phyloP scores from a whole-genome alignment of 53 echinoderm and acorn worm species.

The Temnopleurus reevesii region DNA sequence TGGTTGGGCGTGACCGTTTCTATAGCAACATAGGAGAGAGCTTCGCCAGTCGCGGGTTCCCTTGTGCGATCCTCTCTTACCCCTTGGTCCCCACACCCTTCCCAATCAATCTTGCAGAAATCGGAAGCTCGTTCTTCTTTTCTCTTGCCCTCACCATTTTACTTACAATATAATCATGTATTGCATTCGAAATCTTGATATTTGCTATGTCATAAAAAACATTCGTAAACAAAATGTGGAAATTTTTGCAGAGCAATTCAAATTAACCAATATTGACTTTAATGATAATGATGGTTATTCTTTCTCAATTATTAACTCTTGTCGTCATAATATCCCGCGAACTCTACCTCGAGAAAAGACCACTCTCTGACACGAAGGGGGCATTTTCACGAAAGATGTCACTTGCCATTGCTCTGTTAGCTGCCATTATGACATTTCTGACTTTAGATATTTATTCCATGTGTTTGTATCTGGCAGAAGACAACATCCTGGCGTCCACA shows the following conservation, averaged over 20 bases:
- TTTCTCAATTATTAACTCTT: neutral
- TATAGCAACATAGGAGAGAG: constrained; percentile 69
- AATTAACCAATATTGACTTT: neutral
- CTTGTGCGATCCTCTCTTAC: constrained; percentile 65
- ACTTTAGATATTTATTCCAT: neutral
- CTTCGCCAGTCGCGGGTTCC: constrained; percentile 52
- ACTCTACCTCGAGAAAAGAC: neutral
- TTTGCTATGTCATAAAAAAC: neutral
- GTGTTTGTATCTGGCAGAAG: neutral
- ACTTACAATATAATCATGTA: neutral
- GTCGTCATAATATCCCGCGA: constrained; percentile 21
- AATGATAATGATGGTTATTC: neutral
- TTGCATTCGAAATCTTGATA: neutral
- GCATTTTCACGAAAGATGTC: neutral
- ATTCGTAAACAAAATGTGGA: neutral
- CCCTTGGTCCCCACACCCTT: constrained; percentile 55
- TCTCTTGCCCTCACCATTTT: constrained; percentile 6
- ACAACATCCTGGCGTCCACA: neutral
- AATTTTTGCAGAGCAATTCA: neutral
- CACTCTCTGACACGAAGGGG: neutral
- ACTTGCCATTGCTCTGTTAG: neutral
- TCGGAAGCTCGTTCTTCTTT: constrained; percentile 49
- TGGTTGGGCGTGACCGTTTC: constrained; percentile 7
- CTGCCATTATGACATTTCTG: neutral
- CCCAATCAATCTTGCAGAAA: constrained; percentile 47